Percentiles rank a stretch among this genome's conserved stretches.
Conservation (phyloP, 1,140 invertebrate species). For the Neodiprion pinetum region DNA sequence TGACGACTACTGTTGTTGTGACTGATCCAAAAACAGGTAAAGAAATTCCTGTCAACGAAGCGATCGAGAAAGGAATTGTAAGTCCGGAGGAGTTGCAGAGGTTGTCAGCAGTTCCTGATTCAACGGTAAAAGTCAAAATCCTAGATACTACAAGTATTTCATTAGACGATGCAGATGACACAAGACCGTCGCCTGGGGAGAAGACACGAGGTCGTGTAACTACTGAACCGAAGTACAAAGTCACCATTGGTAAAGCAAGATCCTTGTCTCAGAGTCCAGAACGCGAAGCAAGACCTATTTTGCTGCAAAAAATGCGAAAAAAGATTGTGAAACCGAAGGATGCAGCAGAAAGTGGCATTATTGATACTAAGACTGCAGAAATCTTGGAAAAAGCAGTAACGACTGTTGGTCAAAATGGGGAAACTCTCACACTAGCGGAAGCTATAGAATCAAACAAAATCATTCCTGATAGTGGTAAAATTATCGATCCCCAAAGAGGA, state of each 20-base stretch:
- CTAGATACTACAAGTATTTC: conserved; percentile 37
- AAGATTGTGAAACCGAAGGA: conserved; percentile 75
- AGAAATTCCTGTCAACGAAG: conserved; percentile 63
- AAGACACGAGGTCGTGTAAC: conserved; percentile 66
- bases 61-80: conserved; percentile 59
- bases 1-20: conserved; percentile 37
- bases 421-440: conserved; percentile 68
- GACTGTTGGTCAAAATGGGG: conserved; percentile 65
- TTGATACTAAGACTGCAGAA: conserved; percentile 76
- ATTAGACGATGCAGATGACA: conserved; percentile 51
- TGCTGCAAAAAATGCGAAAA: conserved; percentile 81
- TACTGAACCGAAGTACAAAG: conserved; percentile 73
- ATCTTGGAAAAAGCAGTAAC: conserved; percentile 69
- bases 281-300: conserved; percentile 71
- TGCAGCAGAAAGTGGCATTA: conserved; percentile 75
- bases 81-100: conserved; percentile 49
- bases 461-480: conserved; percentile 77
- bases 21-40: conserved; percentile 62
- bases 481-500: conserved; percentile 84
- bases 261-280: conserved; percentile 63
- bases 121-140: conserved; percentile 47
- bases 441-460: conserved; percentile 79
- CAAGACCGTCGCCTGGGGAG: conserved; percentile 62
- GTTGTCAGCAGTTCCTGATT: conserved; percentile 39
- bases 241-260: conserved; percentile 67